A percentile compares a stretch with the other conserved stretches of the same genome.
These are phyloP conservation scores for Macropus fuliginosus DNA, from an alignment of 2,797 vertebrate species.

Conservation along the genomic window DNA sequence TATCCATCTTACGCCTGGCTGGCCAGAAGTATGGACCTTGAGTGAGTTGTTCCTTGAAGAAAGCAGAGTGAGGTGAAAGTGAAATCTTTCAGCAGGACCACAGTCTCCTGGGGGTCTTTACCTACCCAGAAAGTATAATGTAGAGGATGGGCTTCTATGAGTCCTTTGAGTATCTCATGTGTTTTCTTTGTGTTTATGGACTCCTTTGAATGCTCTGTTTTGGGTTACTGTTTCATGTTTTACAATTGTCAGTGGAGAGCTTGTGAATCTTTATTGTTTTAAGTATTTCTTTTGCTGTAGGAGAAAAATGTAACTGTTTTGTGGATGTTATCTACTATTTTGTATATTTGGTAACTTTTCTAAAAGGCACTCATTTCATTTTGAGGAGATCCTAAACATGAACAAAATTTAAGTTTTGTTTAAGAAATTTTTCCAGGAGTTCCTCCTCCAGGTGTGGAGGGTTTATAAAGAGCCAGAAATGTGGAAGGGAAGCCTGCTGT, in stretches of 20 bases:
- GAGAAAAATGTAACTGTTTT: neutral
- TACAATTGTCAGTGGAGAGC: neutral
- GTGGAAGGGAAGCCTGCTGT: neutral
- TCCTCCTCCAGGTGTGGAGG: neutral
- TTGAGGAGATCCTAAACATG: neutral
- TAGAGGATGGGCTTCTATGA: neutral
- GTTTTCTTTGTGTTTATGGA: neutral
- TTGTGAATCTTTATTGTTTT: neutral
- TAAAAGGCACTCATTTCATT: neutral
- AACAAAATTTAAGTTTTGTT: neutral
- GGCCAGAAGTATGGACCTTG: neutral
- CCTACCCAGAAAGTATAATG: neutral
- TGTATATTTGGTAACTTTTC: neutral
- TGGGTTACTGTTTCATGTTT: neutral
- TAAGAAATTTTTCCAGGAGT: neutral
- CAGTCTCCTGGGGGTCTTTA: neutral
- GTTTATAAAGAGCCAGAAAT: neutral
- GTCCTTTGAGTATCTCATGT: neutral
- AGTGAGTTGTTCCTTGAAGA: neutral
- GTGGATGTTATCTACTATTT: neutral
- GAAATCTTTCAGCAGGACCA: neutral
- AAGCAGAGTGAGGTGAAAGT: neutral
- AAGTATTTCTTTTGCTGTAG: neutral
- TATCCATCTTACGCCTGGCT: neutral
- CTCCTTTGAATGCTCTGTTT: neutral